Evolutionary conservation across 1,140 invertebrate genomes (phyloP).

Genomic region (Ceratina calcarata): DNA sequence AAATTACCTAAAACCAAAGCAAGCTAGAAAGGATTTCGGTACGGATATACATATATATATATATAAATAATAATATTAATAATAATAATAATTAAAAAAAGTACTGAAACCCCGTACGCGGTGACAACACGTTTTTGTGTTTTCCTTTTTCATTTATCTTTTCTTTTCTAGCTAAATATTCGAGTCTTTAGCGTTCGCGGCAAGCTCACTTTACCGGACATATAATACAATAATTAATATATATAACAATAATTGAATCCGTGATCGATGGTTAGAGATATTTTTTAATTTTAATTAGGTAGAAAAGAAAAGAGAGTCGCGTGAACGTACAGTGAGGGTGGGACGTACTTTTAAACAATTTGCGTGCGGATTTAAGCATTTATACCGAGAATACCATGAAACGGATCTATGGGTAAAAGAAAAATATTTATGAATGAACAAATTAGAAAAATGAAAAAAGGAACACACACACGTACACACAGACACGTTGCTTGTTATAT

Average conservation of each 20-base stretch:
- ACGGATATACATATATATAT: conserved; percentile 4
- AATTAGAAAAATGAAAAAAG: conserved; percentile 28
- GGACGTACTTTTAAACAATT: conserved; percentile 37
- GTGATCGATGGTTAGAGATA: conserved; percentile 48
- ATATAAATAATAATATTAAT: too few species aligned
- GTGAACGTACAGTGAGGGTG: too few species aligned
- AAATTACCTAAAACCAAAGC: conserved; percentile 61
- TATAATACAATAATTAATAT: conserved; percentile 66
- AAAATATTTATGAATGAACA: conserved; percentile 64
- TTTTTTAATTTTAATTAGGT: conserved; percentile 52
- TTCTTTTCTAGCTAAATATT: conserved; percentile 62
- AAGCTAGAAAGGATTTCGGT: conserved; percentile 57
- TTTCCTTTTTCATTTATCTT: conserved; percentile 49
- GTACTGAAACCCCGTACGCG: conserved; percentile 23
- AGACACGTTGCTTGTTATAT: conserved; percentile 69
- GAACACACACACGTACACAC: too few species aligned
- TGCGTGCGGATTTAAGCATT: conserved; percentile 57
- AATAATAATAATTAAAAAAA: conserved; percentile 1
- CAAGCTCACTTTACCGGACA: conserved; percentile 55
- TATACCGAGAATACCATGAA: conserved; percentile 55
- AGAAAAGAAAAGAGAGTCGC: conserved; percentile 26
- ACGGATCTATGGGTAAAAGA: conserved; percentile 58
- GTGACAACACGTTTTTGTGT: too few species aligned
- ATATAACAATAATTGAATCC: conserved; percentile 60
- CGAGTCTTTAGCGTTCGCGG: conserved; percentile 52